Evolutionary conservation across 2,113 vertebrate species (phyloP).

Genomic region (Gallinago paraguaiae): DNA sequence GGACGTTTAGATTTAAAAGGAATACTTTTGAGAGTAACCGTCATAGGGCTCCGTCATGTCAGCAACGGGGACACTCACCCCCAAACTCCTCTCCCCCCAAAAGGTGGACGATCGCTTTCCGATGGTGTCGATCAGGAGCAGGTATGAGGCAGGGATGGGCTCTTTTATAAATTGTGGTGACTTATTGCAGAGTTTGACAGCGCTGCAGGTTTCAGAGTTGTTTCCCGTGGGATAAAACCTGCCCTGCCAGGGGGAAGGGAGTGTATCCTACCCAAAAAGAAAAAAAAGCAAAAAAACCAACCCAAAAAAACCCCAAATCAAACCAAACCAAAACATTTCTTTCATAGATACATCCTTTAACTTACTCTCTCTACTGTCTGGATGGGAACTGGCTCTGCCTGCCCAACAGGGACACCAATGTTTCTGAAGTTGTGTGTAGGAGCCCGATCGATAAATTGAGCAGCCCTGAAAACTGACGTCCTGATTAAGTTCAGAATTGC

Average conservation of each 20-base stretch:
- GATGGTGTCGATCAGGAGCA: not conserved
- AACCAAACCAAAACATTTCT: not conserved
- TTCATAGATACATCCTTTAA: not conserved
- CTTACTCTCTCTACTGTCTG: not conserved
- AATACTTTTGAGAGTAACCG: not conserved
- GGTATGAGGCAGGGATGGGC: not conserved
- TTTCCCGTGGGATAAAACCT: slow-evolving; percentile 22
- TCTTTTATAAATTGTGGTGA: not conserved
- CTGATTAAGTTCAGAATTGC: not conserved
- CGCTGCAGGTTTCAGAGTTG: not conserved
- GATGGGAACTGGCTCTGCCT: not conserved
- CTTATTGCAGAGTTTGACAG: not conserved
- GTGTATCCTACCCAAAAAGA: not conserved
- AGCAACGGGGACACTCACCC: not conserved
- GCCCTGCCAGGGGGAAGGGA: slow-evolving; percentile 24
- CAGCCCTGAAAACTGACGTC: not conserved
- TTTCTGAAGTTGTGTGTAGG: not conserved
- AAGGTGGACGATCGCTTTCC: not conserved
- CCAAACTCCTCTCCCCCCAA: not conserved
- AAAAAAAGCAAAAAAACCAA: not conserved
- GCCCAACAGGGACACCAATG: not conserved
- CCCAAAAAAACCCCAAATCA: not conserved
- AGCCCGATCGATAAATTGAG: not conserved
- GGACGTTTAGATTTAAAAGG: not conserved
- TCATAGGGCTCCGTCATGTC: not conserved